phyloP scores from a whole-genome alignment of 2,113 vertebrate genomes.

The Phalacrocorax aristotelis region DNA sequence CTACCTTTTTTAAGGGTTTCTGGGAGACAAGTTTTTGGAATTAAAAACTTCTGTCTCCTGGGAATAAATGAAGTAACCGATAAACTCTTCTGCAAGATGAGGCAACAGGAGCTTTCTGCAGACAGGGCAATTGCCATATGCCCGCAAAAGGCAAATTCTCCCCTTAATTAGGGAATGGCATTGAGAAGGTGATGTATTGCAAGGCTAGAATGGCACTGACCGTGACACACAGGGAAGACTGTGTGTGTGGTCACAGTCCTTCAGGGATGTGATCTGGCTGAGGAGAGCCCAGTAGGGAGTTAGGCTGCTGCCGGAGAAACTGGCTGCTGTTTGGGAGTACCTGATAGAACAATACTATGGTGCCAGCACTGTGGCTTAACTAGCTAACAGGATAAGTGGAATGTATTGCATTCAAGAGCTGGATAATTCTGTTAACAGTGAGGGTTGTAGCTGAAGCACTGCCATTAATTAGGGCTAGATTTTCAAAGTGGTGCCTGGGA shows the following conservation, averaged over 20 bases:
- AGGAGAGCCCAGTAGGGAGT: neutral
- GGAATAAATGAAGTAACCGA: neutral
- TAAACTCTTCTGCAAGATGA: neutral
- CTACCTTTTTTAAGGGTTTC: neutral
- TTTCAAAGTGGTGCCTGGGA: conserved; percentile 13
- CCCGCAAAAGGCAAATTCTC: neutral
- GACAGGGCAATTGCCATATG: no score
- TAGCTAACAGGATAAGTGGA: conserved; percentile 35
- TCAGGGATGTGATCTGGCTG: rapidly evolving
- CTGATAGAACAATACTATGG: neutral
- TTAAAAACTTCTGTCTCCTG: neutral
- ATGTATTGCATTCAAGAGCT: conserved; percentile 6
- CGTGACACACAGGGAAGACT: rapidly evolving
- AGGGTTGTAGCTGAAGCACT: neutral
- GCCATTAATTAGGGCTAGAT: conserved; percentile 16
- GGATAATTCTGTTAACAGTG: conserved; percentile 22
- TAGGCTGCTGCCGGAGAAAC: neutral
- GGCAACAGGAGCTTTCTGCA: neutral
- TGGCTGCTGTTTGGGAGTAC: neutral
- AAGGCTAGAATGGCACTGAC: neutral
- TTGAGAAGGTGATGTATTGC: neutral
- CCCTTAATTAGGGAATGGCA: neutral
- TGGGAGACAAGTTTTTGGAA: neutral
- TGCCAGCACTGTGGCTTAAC: conserved; percentile 13
- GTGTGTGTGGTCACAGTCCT: neutral